Conservation (phyloP, 2,113 vertebrate species). For the Sinocyclocheilus maitianheensis region DNA sequence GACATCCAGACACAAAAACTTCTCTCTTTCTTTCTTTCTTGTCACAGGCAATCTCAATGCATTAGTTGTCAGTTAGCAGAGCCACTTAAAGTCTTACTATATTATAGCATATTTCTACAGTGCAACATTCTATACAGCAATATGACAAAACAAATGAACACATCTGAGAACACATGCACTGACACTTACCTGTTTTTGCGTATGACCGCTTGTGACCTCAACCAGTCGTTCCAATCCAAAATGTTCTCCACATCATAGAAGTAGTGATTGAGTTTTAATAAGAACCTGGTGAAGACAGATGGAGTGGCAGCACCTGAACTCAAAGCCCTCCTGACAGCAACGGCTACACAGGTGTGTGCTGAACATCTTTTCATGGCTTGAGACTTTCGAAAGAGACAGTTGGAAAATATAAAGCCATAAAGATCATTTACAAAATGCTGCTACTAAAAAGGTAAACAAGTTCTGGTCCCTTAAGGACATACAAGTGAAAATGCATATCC, state of each 20-base stretch:
- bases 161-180: not conserved
- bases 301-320: slow-evolving; percentile 44
- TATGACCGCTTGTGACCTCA: slow-evolving; percentile 43
- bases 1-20: not conserved
- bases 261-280: slow-evolving; percentile 63
- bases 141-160: not conserved
- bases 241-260: slow-evolving; percentile 73
- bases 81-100: not conserved
- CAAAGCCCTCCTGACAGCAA: slow-evolving; percentile 53
- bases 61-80: not conserved
- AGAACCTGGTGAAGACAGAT: slow-evolving; percentile 54
- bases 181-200: slow-evolving; percentile 70
- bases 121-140: not conserved
- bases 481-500: not conserved
- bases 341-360: slow-evolving; percentile 13
- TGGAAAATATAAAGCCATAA: not conserved
- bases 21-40: no score
- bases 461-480: not conserved
- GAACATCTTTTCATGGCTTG: slow-evolving; percentile 60
- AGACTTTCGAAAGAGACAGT: not conserved
- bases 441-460: not conserved
- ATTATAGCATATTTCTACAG: not conserved
- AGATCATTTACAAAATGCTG: not conserved
- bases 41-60: not conserved
- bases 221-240: slow-evolving; percentile 53